Percentiles rank a stretch among this genome's conserved stretches.
Conservation (phyloP, 2,888 invertebrate species). For the Gisinianus flammeolus region DNA sequence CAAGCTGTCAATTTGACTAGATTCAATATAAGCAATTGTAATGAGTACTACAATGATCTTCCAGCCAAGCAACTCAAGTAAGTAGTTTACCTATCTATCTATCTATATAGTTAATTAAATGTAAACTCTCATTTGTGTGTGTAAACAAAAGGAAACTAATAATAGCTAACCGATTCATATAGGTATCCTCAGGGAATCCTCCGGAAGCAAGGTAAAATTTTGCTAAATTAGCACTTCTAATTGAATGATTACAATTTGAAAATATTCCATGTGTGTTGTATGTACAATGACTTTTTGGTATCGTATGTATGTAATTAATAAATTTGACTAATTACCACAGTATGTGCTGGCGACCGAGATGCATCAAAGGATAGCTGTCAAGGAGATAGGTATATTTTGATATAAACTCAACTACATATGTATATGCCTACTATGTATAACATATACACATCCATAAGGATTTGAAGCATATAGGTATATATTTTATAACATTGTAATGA, state of each 20-base stretch:
- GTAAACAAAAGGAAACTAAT: no score
- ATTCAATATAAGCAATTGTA: slow-evolving; percentile 46
- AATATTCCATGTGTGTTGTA: no score
- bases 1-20: slow-evolving; percentile 48
- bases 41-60: slow-evolving; percentile 41
- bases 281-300: no score
- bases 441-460: no score
- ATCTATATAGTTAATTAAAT: no score
- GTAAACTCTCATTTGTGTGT: no score
- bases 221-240: no score
- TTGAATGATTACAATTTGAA: no score
- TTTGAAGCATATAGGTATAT: not conserved
- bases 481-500: slow-evolving; percentile 37
- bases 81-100: not conserved
- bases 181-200: slow-evolving; percentile 41
- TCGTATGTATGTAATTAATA: no score
- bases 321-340: no score
- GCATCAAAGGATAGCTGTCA: slow-evolving; percentile 46
- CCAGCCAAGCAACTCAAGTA: slow-evolving; percentile 38
- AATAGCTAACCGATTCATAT: not conserved
- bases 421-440: not conserved
- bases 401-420: not conserved
- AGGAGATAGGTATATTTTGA: slow-evolving; percentile 11
- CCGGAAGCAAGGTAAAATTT: slow-evolving; percentile 41
- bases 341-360: slow-evolving; percentile 46